Percentiles rank a stretch among this genome's conserved stretches.
phyloP scores from a whole-genome alignment of 2,113 vertebrate species.

The Trogon melanurus region DNA sequence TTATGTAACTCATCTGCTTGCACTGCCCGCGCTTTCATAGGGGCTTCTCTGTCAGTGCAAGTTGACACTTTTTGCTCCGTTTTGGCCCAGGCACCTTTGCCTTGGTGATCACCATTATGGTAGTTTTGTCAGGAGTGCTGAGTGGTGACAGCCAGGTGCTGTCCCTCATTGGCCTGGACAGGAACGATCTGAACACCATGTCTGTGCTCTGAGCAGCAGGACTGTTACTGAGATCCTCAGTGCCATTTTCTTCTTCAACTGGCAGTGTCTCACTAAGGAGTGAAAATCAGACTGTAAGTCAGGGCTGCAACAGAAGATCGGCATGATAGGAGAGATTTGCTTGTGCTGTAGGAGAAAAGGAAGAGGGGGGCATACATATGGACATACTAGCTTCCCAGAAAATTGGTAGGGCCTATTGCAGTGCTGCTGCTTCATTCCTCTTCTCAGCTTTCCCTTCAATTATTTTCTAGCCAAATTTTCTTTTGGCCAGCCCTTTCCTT shows the following conservation, averaged over 20 bases:
- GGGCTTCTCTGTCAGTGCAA: fast-evolving
- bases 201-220: neutral
- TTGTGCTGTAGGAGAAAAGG: neutral
- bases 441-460: neutral
- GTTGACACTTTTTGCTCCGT: too few species aligned
- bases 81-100: too few species aligned
- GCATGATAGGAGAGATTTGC: neutral
- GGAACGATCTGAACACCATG: neutral
- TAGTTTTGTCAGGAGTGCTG: neutral
- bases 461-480: neutral
- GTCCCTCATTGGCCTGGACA: fast-evolving
- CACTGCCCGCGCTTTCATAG: too few species aligned
- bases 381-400: neutral
- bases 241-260: neutral
- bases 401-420: neutral
- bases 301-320: neutral
- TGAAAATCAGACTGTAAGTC: neutral
- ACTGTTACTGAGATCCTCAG: too few species aligned
- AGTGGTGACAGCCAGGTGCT: neutral
- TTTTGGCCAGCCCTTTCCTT: neutral
- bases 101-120: too few species aligned
- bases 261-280: neutral
- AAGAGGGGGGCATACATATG: neutral
- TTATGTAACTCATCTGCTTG: too few species aligned
- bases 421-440: neutral